A percentile compares a stretch with the other conserved stretches of the same genome.
Evolutionary conservation across 2,113 vertebrate genomes (phyloP).

Genomic region (Oryzias melastigma): DNA sequence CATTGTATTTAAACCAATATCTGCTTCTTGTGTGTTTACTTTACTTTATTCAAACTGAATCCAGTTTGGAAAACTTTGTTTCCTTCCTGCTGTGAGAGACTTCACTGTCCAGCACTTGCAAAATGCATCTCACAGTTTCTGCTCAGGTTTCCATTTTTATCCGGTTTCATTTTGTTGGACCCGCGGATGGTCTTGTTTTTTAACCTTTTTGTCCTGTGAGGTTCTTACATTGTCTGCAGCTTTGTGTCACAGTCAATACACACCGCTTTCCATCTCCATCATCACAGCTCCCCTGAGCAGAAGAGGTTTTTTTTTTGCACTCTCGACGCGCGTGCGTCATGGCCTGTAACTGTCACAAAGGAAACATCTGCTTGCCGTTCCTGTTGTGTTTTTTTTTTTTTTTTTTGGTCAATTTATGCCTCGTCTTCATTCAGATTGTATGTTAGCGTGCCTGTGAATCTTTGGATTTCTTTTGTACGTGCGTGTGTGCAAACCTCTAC

Average conservation of each 20-base stretch:
- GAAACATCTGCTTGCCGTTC: slow-evolving; percentile 18
- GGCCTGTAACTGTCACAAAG: slow-evolving; percentile 10
- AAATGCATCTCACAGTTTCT: slow-evolving; percentile 15
- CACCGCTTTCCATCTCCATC: slow-evolving; percentile 57
- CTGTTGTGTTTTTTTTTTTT: neutral
- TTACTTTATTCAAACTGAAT: no score
- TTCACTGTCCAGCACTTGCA: neutral
- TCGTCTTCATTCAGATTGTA: neutral
- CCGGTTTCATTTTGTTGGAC: slow-evolving; percentile 16
- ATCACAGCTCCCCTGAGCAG: slow-evolving; percentile 48
- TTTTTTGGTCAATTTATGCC: neutral
- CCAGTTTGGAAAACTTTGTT: neutral
- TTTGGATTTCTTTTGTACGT: neutral
- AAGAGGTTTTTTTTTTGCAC: slow-evolving; percentile 6
- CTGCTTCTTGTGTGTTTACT: no score
- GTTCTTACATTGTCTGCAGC: slow-evolving; percentile 48
- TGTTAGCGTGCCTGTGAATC: neutral
- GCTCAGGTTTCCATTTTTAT: slow-evolving; percentile 24
- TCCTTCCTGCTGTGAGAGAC: neutral
- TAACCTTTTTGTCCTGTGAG: slow-evolving; percentile 50
- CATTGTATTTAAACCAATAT: no score
- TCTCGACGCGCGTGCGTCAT: slow-evolving; percentile 10
- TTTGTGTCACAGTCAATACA: slow-evolving; percentile 62
- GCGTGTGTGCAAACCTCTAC: slow-evolving; percentile 26
- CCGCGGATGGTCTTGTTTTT: slow-evolving; percentile 37